Percentiles rank a stretch among this genome's conserved stretches.
These are phyloP conservation scores for Paguma larvata DNA, from an alignment of 2,797 vertebrate species.

Conservation along the genomic window DNA sequence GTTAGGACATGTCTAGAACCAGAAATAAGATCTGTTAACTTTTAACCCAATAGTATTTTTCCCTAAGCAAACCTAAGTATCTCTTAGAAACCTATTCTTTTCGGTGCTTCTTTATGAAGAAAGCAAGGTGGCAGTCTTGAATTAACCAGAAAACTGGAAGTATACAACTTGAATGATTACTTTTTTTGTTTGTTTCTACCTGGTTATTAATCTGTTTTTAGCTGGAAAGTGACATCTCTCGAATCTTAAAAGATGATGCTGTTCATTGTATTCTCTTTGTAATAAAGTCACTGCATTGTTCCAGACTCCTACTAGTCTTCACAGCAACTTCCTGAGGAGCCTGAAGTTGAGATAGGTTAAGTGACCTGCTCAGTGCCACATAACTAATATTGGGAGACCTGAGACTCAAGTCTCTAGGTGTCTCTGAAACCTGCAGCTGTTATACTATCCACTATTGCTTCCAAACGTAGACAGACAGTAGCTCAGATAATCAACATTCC, in stretches of 20 bases:
- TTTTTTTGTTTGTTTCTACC: conserved; percentile 41
- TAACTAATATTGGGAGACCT: neutral
- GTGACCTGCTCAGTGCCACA: neutral
- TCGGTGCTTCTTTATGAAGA: neutral
- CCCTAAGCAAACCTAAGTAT: neutral
- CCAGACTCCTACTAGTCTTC: neutral
- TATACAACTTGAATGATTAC: neutral
- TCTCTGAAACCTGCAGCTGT: neutral
- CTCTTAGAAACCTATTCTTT: neutral
- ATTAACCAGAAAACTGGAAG: neutral
- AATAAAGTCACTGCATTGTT: neutral
- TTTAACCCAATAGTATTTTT: neutral
- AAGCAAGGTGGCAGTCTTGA: neutral
- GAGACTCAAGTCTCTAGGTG: neutral
- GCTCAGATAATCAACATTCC: neutral
- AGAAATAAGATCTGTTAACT: neutral
- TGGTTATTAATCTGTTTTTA: neutral
- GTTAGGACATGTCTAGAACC: neutral
- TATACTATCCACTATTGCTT: neutral
- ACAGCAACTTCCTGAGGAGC: neutral
- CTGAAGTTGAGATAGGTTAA: neutral
- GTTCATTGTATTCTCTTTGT: neutral
- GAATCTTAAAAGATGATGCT: neutral
- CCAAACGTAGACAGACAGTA: neutral
- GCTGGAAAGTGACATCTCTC: neutral